Percentiles rank a stretch among this genome's conserved stretches.
Conservation (phyloP, 1,140 invertebrate species). For the Aleiodes sp. region DNA sequence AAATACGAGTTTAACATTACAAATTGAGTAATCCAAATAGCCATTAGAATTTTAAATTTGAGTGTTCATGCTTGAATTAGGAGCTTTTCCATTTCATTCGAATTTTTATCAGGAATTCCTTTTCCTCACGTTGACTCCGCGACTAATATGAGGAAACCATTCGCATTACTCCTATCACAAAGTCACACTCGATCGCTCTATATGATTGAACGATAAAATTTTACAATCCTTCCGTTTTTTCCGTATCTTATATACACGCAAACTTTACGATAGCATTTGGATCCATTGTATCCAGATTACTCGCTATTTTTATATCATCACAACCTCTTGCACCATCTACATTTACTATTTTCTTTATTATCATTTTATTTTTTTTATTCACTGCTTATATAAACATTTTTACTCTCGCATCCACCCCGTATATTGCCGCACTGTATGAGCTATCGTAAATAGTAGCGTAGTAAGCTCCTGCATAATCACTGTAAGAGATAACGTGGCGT, state of each 20-base stretch:
- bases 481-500: neutral
- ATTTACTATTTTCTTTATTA: neutral
- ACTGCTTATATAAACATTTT: neutral
- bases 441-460: neutral
- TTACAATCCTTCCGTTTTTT: slow-evolving; percentile 40
- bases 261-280: slow-evolving; percentile 43
- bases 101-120: slow-evolving; percentile 11
- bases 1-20: neutral
- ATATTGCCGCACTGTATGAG: neutral
- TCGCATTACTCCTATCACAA: slow-evolving; percentile 33
- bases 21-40: slow-evolving; percentile 16
- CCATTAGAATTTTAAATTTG: slow-evolving; percentile 11
- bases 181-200: slow-evolving; percentile 44
- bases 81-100: too few relatives aligned
- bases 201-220: slow-evolving; percentile 50
- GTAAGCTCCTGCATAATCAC: neutral
- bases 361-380: neutral
- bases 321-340: neutral
- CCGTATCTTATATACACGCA: slow-evolving; percentile 38
- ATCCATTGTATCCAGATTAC: slow-evolving; percentile 40
- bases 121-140: neutral
- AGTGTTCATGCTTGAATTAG: neutral
- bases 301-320: slow-evolving; percentile 32
- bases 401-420: neutral
- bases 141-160: slow-evolving; percentile 15